Evolutionary conservation across 2,797 vertebrate species (phyloP), one percentile per base, ranked within the genome.

Genomic region (Knipowitschia caucasica): DNA sequence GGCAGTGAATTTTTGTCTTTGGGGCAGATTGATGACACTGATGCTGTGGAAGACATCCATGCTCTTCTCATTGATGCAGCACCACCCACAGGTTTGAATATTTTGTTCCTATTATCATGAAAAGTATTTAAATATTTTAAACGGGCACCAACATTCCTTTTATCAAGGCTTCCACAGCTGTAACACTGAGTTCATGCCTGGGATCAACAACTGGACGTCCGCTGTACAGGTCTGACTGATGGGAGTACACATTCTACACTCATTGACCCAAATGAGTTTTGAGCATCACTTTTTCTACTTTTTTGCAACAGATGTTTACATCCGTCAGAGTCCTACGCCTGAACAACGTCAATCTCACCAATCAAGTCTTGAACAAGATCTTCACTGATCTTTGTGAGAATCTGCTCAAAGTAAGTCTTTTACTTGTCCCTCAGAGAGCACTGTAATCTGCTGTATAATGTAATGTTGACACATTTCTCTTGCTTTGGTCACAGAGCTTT

Each of bases 311-410:
- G 97, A 99, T 99, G 97, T 99, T 99, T 86, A 94, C 95, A 24
- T 95, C 97, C 1, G 97, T 99, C 56, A 91, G 96, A 81, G 95
- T 98, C 24, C 92, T 94, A 58, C 89, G 96, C 75, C 85, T 98
- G 80, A 95, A 86, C 83, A 95, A 93, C 51, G 75, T 86, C 62
- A 96, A 93, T 75, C 88, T 96, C 50, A 98, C 95, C 14, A 98
- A 97, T 78, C 96, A 97, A 82, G 93, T 88, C 23, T 91, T 98
- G 58, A 99, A 98, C 84, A 98, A 98, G 89, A 93, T 92, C 76
- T 99, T 99, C 67, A 98, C 92, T 67, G 95, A 98, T 80, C 89
- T 98, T 38, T 99, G 97, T 91, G 97, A 99, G 86, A 98, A 98
- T 82, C 87, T 98, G 59, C 86, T 99, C 10, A 98, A 97, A 93